Conservation (phyloP, 2,797 vertebrate genomes). For the Dallia pectoralis region DNA sequence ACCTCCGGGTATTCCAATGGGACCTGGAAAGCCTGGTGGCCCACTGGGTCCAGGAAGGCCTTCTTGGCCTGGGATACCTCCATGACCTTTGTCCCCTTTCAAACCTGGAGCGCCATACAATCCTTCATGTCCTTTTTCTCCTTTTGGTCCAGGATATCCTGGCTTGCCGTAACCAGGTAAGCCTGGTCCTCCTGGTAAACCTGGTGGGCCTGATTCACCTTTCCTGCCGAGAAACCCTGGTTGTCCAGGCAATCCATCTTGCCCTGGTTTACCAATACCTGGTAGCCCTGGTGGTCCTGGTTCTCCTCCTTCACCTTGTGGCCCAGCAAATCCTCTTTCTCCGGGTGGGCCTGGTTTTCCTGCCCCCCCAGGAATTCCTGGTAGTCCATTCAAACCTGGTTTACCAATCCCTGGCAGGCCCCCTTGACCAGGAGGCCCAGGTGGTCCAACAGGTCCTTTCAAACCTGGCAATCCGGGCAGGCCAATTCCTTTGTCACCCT, state of each 20-base stretch:
- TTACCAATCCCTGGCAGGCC: slow-evolving; percentile 87
- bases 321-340: slow-evolving; percentile 80
- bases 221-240: slow-evolving; percentile 86
- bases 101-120: slow-evolving; percentile 81
- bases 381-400: slow-evolving; percentile 85
- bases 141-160: slow-evolving; percentile 89
- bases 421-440: slow-evolving; percentile 81
- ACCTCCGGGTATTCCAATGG: slow-evolving; percentile 83
- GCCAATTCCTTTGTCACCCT: slow-evolving; percentile 87
- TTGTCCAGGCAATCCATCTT: slow-evolving; percentile 87
- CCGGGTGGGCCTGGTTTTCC: slow-evolving; percentile 87
- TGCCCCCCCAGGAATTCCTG: slow-evolving; percentile 83
- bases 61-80: slow-evolving; percentile 81
- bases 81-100: slow-evolving; percentile 89
- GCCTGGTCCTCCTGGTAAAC: slow-evolving; percentile 87
- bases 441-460: slow-evolving; percentile 84
- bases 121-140: slow-evolving; percentile 85
- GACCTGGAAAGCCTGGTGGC: slow-evolving; percentile 84
- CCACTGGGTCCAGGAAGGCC: slow-evolving; percentile 85
- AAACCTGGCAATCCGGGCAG: slow-evolving; percentile 87
- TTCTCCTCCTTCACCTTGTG: slow-evolving; percentile 79
- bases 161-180: slow-evolving; percentile 88
- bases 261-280: slow-evolving; percentile 88
- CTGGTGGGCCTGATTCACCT: slow-evolving; percentile 85
- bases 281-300: slow-evolving; percentile 83